Base-by-base conservation (phyloP, 2,113 vertebrate species). In the Oenanthe melanoleuca region DNA sequence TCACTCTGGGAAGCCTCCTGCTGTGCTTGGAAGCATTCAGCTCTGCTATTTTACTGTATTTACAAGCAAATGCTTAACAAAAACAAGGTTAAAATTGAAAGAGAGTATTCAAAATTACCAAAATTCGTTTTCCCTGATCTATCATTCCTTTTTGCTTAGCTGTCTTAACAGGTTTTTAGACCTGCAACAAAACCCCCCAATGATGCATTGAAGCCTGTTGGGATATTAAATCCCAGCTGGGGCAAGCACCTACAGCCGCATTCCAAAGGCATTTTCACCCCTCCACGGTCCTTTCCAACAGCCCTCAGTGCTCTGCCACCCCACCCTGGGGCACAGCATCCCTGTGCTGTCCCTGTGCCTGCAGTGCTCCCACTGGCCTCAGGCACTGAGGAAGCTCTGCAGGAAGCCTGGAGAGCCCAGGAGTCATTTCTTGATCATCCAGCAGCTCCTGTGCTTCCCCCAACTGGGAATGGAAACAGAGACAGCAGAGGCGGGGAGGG, bases 321-420 rank as follows among this genome's bases (percentile, higher is more conserved):
- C 28, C 38, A 3, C 45, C 12, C 4, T 4, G 9, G 65, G 71
- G 37, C 31, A 11, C 63, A 66, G 47, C 47, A 55, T 21, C 60
- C 24, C 21, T 2, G 3, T 1, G 1, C 1, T 33, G 45, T 45
- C 61, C 73, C 63, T n/a, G 40, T 18, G 53, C 22, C 56, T 3
- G 5, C 60, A 64, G 49, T 65, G 49, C 49, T 50, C 50, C 73
- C 0, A 1, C 44, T 50, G 50, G 7, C 26, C 86, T 26, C 0
- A 0, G 26, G 20, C 53, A 42, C 47, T 3, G 29, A 34, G 60
- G 59, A 29, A 50, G 11, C 14, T 63, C 57, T 63, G 45, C 74
- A 9, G 47, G 52, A 33, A 61, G 56, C 12, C 67, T 47, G 16
- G 79, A 65, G 37, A 44, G 20, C n/a, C 11, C 72, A 7, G 42